Base-by-base conservation (phyloP, 1,140 invertebrate species). In the Oppia nitens region DNA sequence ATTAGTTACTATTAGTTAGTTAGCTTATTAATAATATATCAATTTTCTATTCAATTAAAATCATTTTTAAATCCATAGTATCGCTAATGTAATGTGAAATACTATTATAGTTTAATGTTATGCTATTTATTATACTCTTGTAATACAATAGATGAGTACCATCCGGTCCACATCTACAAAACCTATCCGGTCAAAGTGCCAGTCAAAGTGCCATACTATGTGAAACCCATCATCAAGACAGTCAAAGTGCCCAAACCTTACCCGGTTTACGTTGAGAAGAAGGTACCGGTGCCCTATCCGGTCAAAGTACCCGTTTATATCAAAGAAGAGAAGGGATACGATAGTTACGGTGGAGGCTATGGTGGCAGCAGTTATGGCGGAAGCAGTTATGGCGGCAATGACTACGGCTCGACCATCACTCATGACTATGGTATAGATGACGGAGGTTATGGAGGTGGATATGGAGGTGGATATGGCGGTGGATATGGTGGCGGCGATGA, bases 171-270 rank as follows among this genome's bases (percentile, higher is more conserved):
- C 32, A 40, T 40, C 32, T 9, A 9, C 32, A 40, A 40, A 6
- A 40, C 6, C 6, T 40, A 40, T 17, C 32, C 32, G 17, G 32
- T 40, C 17, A 40, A 40, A 40, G n/a, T 24, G 17, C 17, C 47
- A 26, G 24, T 57, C 12, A 11, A 48, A 26, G 24, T 49, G 14
- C 53, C 53, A 11, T 28, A 45, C 53, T 21, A 26, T 12, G 20
- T 32, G 6, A 57, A 57, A 25, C 56, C 56, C 26, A 57, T 57
- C 47, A 50, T 50, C 6, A 57, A 57, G 32, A 57, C 45, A 48
- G 29, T 57, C 24, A 52, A 50, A 57, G 56, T 57, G 4, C 56
- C 56, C 24, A 3, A 3, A 3, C 26, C 26, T 28, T 3, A 28
- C 21, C 53, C 40, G 14, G 53, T 55, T 9, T 11, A 55, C 26